Percentiles rank a stretch among this genome's conserved stretches.
phyloP scores from a whole-genome alignment of 2,888 invertebrate genomes.

The Rosalia funebris region DNA sequence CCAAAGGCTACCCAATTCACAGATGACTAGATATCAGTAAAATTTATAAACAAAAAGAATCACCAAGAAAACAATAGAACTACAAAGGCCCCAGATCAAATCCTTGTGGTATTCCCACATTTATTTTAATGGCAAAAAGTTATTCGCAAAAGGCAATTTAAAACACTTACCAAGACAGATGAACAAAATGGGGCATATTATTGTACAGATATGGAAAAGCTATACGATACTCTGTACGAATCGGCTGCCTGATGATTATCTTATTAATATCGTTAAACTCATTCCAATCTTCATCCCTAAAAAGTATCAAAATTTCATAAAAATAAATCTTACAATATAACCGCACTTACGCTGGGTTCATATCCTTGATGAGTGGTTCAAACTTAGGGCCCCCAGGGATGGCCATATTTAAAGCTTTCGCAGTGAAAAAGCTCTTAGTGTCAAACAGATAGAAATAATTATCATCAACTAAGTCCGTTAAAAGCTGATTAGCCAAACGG shows the following conservation, averaged over 20 bases:
- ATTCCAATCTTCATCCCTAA: constrained; percentile 99
- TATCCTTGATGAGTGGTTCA: constrained; percentile 98
- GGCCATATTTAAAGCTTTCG: constrained; percentile 99
- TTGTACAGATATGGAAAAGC: constrained; percentile 99
- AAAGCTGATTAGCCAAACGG: constrained; percentile 94
- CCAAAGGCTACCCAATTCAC: no score
- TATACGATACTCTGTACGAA: constrained; percentile 98
- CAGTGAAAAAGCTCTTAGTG: constrained; percentile 99
- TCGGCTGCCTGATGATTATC: constrained; percentile 98
- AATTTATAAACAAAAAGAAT: no score
- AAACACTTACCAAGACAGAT: constrained; percentile 97
- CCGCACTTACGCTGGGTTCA: constrained; percentile 82
- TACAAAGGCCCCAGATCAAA: no score
- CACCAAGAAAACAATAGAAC: no score
- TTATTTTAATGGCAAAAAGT: no score
- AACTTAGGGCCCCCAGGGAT: constrained; percentile 99
- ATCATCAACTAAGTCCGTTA: constrained; percentile 97
- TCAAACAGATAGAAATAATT: constrained; percentile 99
- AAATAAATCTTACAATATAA: constrained; percentile 10
- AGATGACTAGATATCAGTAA: no score
- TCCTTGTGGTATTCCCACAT: no score
- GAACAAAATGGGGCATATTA: constrained; percentile 98
- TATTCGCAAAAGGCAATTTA: no score
- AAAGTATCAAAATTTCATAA: constrained; percentile 47
- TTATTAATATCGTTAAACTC: constrained; percentile 99